Base-by-base conservation (phyloP, 2,888 invertebrate species). In the Sylvicola cinctus region DNA sequence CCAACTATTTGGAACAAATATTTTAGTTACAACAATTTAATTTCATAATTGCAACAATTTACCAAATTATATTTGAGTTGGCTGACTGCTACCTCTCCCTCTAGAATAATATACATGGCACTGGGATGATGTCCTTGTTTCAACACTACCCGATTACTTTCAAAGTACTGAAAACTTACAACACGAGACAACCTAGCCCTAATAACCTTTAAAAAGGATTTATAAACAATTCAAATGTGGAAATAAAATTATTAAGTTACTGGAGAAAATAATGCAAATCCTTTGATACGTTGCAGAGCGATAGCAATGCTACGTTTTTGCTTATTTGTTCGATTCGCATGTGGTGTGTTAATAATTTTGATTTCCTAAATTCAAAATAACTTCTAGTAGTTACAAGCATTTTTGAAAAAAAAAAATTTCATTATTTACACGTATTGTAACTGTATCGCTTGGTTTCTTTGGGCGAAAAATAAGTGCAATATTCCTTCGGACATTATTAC, bases 71-170 rank as follows among this genome's bases (percentile, higher is more conserved):
- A 46, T 1, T 44, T 26, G 5, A 7, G 41, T 16, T 38, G 44
- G 1, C 45, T 44, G 29, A 49, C 42, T 23, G 46, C 44, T 10
- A 66, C 57, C 45, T 68, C 63, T 3, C 79, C 79, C 1, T 60
- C 59, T 4, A 74, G 53, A 31, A 79, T 62, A 49, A 72, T 76
- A 49, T 73, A 76, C 31, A 76, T 47, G 1, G 68, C 67, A 36
- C 60, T 54, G 0, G 76, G 67, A 3, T 55, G 52, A 36, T 70
- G 68, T 10, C 66, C 64, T 46, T 76, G 68, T 10, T 65, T 65
- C 0, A 75, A 68, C 31, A 79, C 63, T 1, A 59, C 54, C 2
- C 73, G 62, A 2, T 63, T 67, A 0, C 69, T 62, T 2, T 61
- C 55, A 38, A 66, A 66, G 44, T 68, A 72, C 42, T 63, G 64